These are phyloP conservation scores for Drosophila santomea DNA, from an alignment of 1,140 invertebrate genomes.

Conservation along the genomic window DNA sequence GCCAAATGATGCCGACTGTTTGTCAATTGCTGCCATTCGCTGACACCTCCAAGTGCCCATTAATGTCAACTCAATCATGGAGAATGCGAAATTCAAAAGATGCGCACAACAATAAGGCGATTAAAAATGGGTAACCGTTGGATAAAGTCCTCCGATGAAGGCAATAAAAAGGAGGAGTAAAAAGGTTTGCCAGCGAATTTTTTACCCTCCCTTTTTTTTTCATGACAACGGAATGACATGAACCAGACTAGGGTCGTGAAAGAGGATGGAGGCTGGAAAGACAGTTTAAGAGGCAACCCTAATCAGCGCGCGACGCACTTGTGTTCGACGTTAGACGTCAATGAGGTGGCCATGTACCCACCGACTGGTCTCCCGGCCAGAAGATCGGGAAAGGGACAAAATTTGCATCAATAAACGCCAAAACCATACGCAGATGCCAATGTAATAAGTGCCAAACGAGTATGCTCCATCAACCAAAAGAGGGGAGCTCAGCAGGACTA, in stretches of 20 bases:
- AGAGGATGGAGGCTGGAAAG: not conserved
- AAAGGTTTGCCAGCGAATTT: constrained; percentile 51
- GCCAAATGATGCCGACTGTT: constrained; percentile 43
- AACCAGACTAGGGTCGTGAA: constrained; percentile 23
- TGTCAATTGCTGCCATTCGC: constrained; percentile 66
- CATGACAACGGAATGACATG: constrained; percentile 76
- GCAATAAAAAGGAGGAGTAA: constrained; percentile 21
- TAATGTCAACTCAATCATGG: constrained; percentile 79
- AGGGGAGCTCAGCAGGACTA: constrained; percentile 1
- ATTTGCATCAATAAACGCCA: constrained; percentile 83
- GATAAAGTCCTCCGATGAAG: constrained; percentile 34
- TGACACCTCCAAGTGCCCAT: constrained; percentile 71
- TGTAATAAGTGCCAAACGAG: constrained; percentile 79
- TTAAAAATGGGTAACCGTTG: constrained; percentile 41
- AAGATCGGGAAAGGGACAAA: constrained; percentile 46
- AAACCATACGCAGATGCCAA: constrained; percentile 80
- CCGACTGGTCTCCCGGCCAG: constrained; percentile 8
- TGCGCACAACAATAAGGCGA: constrained; percentile 60
- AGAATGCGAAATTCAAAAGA: constrained; percentile 30
- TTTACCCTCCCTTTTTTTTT: constrained; percentile 57
- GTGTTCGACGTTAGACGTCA: constrained; percentile 80
- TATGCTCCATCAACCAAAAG: constrained; percentile 70
- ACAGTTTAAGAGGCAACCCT: constrained; percentile 60
- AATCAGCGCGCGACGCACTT: constrained; percentile 74
- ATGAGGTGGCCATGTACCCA: constrained; percentile 61